Conservation (phyloP, 2,797 vertebrate genomes). For the Bradypodion pumilum region DNA sequence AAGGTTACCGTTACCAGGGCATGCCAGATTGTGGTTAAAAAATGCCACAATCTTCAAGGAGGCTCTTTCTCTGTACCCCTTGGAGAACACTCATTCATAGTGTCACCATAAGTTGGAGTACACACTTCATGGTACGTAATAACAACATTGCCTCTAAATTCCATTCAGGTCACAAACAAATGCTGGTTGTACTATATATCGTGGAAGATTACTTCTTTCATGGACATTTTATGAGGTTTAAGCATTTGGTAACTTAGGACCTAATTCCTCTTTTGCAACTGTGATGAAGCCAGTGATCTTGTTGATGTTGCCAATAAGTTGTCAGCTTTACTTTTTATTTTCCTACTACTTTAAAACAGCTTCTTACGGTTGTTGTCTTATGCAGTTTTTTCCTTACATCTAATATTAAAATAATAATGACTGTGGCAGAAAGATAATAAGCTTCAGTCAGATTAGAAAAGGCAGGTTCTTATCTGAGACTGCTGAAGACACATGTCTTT, state of each 20-base stretch:
- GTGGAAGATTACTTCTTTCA: background rate
- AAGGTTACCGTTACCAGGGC: no score
- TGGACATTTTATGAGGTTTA: rapidly evolving
- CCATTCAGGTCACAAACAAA: background rate
- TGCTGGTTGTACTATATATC: background rate
- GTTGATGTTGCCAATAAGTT: background rate
- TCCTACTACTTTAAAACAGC: constrained; percentile 45
- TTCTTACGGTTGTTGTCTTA: constrained; percentile 70
- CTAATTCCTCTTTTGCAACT: constrained; percentile 11
- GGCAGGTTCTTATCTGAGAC: constrained; percentile 79
- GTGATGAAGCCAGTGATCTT: background rate
- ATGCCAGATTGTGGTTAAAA: no score
- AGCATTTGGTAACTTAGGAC: background rate
- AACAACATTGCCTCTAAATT: rapidly evolving
- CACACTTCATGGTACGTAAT: no score
- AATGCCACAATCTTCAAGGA: no score
- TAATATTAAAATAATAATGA: constrained; percentile 84
- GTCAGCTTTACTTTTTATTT: background rate
- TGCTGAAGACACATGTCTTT: constrained; percentile 80
- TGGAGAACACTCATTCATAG: no score
- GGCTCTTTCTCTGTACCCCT: no score
- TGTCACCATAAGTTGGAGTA: no score
- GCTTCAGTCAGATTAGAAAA: constrained; percentile 81
- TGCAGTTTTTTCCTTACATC: constrained; percentile 70
- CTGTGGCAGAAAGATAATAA: constrained; percentile 82